Evolutionary conservation across 2,797 vertebrate genomes (phyloP).

Genomic region (Danio albolineatus): DNA sequence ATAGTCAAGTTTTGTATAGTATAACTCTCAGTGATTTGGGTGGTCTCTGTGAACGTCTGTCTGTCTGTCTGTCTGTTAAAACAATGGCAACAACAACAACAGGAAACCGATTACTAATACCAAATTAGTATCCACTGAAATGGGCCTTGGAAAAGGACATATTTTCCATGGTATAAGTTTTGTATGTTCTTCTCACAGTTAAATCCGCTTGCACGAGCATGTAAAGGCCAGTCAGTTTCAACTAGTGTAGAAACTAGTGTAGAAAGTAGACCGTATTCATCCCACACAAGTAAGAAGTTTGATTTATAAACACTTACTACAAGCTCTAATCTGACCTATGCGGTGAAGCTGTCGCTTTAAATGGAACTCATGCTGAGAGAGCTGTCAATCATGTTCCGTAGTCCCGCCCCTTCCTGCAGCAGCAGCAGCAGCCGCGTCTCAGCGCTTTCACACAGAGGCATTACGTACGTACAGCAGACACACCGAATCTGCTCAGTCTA

Average conservation of each 20-base stretch:
- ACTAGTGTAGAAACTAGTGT: too few species aligned
- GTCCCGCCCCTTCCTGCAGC: constrained; percentile 83
- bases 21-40: too few species aligned
- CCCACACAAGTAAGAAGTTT: background rate
- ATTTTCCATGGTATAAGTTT: background rate
- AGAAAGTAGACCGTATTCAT: background rate
- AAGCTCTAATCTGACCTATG: background rate
- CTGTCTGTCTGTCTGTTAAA: too few species aligned
- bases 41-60: too few species aligned
- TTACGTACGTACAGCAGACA: constrained; percentile 43
- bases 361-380: constrained; percentile 55
- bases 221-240: background rate
- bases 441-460: constrained; percentile 36
- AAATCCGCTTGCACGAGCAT: background rate
- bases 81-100: too few species aligned
- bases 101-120: too few species aligned
- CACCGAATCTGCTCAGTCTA: constrained; percentile 12
- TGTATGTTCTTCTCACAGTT: background rate
- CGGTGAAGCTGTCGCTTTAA: constrained; percentile 77
- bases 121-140: too few species aligned
- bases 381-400: constrained; percentile 63
- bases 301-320: background rate
- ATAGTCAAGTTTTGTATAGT: too few species aligned
- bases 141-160: too few species aligned
- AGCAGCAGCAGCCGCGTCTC: constrained; percentile 65